These are phyloP conservation scores for Endomychus coccineus DNA, from an alignment of 2,888 invertebrate genomes.

Conservation along the genomic window DNA sequence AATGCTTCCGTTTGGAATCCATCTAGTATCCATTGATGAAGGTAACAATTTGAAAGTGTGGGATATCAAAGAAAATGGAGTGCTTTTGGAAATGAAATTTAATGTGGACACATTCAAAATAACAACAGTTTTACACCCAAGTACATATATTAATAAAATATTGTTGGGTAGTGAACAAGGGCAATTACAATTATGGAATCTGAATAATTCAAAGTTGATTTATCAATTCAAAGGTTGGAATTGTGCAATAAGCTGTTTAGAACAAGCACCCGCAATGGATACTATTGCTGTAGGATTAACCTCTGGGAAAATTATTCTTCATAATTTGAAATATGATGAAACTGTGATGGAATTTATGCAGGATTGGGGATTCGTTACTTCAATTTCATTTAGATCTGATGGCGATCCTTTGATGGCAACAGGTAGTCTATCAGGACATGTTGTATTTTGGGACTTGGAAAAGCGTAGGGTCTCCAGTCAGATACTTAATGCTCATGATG, in stretches of 20 bases:
- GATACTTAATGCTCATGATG: constrained; percentile 69
- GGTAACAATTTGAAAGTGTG: constrained; percentile 71
- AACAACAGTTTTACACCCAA: constrained; percentile 81
- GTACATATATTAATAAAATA: constrained; percentile 91
- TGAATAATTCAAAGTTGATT: constrained; percentile 67
- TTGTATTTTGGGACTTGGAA: constrained; percentile 92
- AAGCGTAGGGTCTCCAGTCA: constrained; percentile 73
- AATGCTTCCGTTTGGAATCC: constrained; percentile 78
- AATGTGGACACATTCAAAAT: constrained; percentile 64
- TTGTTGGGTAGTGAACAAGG: constrained; percentile 83
- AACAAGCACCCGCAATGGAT: constrained; percentile 88
- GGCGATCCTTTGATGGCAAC: constrained; percentile 80
- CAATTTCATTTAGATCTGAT: constrained; percentile 80
- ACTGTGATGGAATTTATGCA: constrained; percentile 78
- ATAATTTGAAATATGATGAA: constrained; percentile 82
- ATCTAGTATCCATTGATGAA: constrained; percentile 79
- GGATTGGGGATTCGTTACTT: constrained; percentile 84
- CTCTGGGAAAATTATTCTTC: constrained; percentile 74
- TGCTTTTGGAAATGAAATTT: constrained; percentile 63
- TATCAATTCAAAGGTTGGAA: constrained; percentile 72
- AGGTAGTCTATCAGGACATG: constrained; percentile 72
- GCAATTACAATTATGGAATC: constrained; percentile 81
- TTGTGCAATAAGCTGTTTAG: constrained; percentile 62
- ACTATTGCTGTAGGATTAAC: constrained; percentile 82
- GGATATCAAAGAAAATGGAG: constrained; percentile 69